A percentile compares a stretch with the other conserved stretches of the same genome.
Conservation (phyloP, 2,888 invertebrate genomes). For the Rhamphomyia laevipes region DNA sequence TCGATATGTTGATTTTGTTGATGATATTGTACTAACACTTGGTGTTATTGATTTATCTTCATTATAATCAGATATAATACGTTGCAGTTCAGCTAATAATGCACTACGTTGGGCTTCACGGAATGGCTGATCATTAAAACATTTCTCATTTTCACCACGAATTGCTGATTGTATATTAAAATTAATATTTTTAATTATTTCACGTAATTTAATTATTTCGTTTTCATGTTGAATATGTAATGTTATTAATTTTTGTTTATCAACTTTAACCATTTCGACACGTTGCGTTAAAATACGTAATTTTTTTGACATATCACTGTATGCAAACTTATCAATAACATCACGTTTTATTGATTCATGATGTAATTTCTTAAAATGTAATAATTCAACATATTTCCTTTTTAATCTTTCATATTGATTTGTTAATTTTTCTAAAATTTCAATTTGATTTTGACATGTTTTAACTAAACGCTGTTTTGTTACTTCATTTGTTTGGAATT, state of each 20-base stretch:
- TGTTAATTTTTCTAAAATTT: constrained; percentile 51
- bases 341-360: constrained; percentile 35
- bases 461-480: constrained; percentile 43
- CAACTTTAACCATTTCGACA: constrained; percentile 25
- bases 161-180: constrained; percentile 47
- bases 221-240: constrained; percentile 42
- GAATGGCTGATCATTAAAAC: constrained; percentile 37
- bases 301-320: constrained; percentile 40
- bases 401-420: constrained; percentile 44
- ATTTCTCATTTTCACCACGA: constrained; percentile 25
- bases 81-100: constrained; percentile 42
- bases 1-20: constrained; percentile 41
- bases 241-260: constrained; percentile 23
- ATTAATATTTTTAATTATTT: constrained; percentile 50
- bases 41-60: constrained; percentile 27
- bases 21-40: constrained; percentile 26
- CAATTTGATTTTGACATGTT: constrained; percentile 44
- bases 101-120: constrained; percentile 43
- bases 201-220: constrained; percentile 39
- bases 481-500: constrained; percentile 39
- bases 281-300: constrained; percentile 37
- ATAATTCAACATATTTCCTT: constrained; percentile 35
- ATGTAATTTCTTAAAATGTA: constrained; percentile 35
- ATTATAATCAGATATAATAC: constrained; percentile 26
- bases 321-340: constrained; percentile 31